phyloP scores from a whole-genome alignment of 2,113 vertebrate genomes.

The Burhinus oedicnemus region DNA sequence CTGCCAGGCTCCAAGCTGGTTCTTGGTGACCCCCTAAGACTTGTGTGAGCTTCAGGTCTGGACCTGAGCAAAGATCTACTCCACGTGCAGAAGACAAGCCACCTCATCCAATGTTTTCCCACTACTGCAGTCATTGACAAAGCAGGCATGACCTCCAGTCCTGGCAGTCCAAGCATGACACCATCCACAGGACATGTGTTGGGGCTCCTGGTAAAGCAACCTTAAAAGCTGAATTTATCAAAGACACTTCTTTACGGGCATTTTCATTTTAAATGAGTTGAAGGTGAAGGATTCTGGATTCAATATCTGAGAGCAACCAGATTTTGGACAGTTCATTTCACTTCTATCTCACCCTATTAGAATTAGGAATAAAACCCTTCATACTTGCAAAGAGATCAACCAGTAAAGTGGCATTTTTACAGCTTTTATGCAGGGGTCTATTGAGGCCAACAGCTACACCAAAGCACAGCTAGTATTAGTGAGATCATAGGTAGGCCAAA shows the following conservation, averaged over 20 bases:
- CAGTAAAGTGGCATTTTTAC: not conserved
- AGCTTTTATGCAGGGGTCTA: not conserved
- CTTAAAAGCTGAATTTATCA: not conserved
- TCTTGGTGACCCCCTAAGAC: not conserved
- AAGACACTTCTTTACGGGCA: not conserved
- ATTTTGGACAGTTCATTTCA: not conserved
- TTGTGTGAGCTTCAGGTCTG: not conserved
- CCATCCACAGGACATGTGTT: rapidly evolving
- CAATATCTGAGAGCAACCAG: not conserved
- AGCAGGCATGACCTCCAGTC: not conserved
- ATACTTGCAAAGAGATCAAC: not conserved
- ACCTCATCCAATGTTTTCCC: rapidly evolving
- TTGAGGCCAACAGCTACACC: not conserved
- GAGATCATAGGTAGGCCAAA: not conserved
- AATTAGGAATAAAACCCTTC: not conserved
- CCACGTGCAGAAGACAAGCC: not conserved
- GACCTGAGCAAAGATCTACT: not conserved
- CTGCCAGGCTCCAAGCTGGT: not conserved
- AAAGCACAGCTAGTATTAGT: not conserved
- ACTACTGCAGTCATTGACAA: not conserved
- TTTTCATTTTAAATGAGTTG: not conserved
- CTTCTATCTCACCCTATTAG: not conserved
- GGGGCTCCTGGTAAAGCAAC: not conserved
- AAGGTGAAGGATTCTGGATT: not conserved
- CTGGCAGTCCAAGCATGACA: not conserved